Percentiles rank a stretch among this genome's conserved stretches.
phyloP scores from a whole-genome alignment of 37 sponge, comb jelly and placozoan species.

The Mnemiopsis leidyi region DNA sequence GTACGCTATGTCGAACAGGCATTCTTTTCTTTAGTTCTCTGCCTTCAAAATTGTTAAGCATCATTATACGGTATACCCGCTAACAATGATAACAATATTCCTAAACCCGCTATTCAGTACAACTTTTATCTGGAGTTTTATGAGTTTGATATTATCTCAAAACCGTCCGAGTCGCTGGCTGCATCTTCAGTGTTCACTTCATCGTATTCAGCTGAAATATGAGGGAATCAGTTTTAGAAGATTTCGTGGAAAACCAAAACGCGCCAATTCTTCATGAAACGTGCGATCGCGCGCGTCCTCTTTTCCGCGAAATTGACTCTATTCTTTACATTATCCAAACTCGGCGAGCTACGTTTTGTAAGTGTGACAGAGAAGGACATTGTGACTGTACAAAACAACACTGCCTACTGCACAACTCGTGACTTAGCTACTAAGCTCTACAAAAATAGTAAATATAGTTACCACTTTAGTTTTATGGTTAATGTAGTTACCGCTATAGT shows the following conservation, averaged over 20 bases:
- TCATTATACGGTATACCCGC: no score
- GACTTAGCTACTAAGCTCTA: no score
- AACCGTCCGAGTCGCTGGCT: slow-evolving; percentile 55
- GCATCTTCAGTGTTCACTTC: slow-evolving; percentile 62
- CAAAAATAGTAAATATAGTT: no score
- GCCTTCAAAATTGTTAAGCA: no score
- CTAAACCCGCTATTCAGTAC: no score
- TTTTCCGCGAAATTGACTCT: not conserved
- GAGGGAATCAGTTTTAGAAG: not conserved
- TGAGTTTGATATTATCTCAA: slow-evolving; percentile 56
- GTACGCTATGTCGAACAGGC: no score
- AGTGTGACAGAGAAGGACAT: not conserved
- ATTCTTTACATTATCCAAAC: not conserved
- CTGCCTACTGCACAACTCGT: not conserved
- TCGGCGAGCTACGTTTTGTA: not conserved
- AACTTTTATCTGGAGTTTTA: no score
- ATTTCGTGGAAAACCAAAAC: no score
- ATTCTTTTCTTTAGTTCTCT: no score
- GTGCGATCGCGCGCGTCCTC: no score
- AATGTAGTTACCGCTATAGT: slow-evolving; percentile 51
- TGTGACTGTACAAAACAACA: not conserved
- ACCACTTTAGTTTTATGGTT: no score
- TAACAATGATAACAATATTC: no score
- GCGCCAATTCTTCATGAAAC: not conserved
- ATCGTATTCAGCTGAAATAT: slow-evolving; percentile 53